Evolutionary conservation across 1,140 invertebrate species (phyloP), one percentile per base, ranked within the genome.

Genomic region (Drosophila sp.): DNA sequence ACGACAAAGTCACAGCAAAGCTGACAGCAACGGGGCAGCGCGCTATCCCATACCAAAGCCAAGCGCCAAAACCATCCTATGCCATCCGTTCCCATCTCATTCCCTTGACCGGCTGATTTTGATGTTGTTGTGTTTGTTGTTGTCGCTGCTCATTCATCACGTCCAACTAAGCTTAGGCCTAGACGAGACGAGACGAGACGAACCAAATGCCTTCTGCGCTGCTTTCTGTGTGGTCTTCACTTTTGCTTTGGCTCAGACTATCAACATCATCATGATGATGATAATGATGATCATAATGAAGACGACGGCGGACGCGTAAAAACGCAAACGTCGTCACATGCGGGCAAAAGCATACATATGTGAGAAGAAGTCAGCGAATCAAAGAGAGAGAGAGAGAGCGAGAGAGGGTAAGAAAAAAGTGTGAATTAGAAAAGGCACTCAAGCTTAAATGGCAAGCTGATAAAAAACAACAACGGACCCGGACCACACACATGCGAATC

Each of bases 351-450:
- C 41, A 74, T 57, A 60, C 10, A 35, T 11, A 38, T 38, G 35
- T 38, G 35, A 38, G 70, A 66, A 57, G 30, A 54, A 29, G 1
- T 27, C 17, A 44, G 17, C 25, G 47, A 17, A 17, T 17, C 17
- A 17, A 17, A 25, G 30, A 73, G 23, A 44, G 62, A 27, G 35
- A 38, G 35, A 38, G 35, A 4, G 35, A 10, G 10, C 4, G 10
- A 38, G 35, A 11, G 3, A 17, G 35, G 30, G 2, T 30, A 30
- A 40, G 41, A 82, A 87, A 84, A 89, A 87, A 87, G 84, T 87
- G 84, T 89, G 84, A 87, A 87, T 87, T 87, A 80, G 84, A 87
- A 80, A 87, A 87, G 80, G 84, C 84, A 89, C 84, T 87, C 80
- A 89, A 75, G 84, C 84, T 77, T 87, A 87, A 87, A 87, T 87